Base-by-base conservation (phyloP, 2,797 vertebrate species). In the Hippoglossus hippoglossus region DNA sequence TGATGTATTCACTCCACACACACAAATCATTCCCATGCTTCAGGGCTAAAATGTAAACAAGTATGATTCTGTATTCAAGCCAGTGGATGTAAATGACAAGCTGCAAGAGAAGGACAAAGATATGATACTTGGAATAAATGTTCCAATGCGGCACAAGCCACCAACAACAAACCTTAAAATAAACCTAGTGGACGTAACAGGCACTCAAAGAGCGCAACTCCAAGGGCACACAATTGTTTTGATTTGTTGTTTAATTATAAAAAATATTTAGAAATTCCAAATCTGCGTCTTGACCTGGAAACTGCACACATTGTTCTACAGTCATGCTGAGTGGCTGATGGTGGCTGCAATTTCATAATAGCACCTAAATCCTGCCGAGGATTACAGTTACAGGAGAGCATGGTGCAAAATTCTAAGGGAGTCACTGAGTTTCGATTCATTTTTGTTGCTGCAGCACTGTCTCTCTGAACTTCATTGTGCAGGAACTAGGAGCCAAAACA, bases 31-130 rank as follows among this genome's bases (percentile, higher is more conserved):
- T 54, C 63, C 24, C 51, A 54, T 76, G 65, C 65, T 81, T 71
- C 62, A n/a, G 77, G 83, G 67, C 63, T 84, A n/a, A 87, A 82
- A 84, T 80, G 75, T 83, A 92, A 92, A 91, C 88, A 89, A 84
- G 69, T 65, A 52, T 73, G 60, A 87, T 78, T 87, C 72, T 83
- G 79, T 80, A 88, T 90, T 85, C 77, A 75, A 86, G 79, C 77
- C 53, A 63, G 71, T 75, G 61, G 67, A 76, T 82, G 79, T 76
- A 84, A 90, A 90, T 88, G 74, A 78, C 81, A 76, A 76, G 67
- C 68, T 82, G 77, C 58, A 61, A 77, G 80, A 85, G 55, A 83
- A 85, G 81, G 79, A 86, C 71, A 74, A 58, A 79, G 67, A 85
- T 81, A 76, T 68, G 59, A 50, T 60, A 64, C 55, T 75, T 57